Evolutionary conservation across 2,797 vertebrate genomes (phyloP), one percentile per base, ranked within the genome.

Genomic region (Peromyscus aztecus): DNA sequence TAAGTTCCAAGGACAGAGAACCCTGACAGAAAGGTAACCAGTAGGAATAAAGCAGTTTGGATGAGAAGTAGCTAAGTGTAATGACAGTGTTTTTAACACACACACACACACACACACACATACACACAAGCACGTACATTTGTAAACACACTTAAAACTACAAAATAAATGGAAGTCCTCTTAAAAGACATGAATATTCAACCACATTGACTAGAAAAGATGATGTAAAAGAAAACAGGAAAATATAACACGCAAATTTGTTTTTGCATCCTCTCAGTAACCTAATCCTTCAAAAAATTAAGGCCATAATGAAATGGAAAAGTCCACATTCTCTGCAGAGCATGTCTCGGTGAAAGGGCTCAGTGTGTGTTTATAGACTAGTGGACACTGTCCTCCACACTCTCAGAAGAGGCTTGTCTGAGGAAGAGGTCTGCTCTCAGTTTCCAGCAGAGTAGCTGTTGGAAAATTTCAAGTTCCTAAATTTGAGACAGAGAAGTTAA

Each of bases 251-350:
- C 9, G 29, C 34, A 94, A 78, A 75, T 59, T 57, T 94, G 27
- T 75, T 92, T 96, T 92, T 85, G 85, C 89, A 83, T 93, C 65
- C 43, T 94, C 65, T 40, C 40, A 9, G 10, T 14, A 61, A 95
- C 55, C 34, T 24, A 43, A 75, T 27, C 37, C 17, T 75, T 24
- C 40, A 67, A 13, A 65, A 24, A 40, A 43, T 29, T 49, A 11
- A 65, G 34, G 16, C 1, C 29, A 4, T 49, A 65, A 85, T 23
- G 61, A 85, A 65, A 49, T 67, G 40, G 43, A 90, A 83, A 89
- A 43, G 43, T 67, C 11, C 55, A 55, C 10, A 46, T 55, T 27
- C 61, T 89, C 52, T 55, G 43, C 55, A 87, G 67, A 59, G 29
- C 40, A 81, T 29, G 17, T 46, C 49, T 27, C 2, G 13, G 75